Base-by-base conservation (phyloP, 1,140 invertebrate genomes). In the Phthorimaea operculella region DNA sequence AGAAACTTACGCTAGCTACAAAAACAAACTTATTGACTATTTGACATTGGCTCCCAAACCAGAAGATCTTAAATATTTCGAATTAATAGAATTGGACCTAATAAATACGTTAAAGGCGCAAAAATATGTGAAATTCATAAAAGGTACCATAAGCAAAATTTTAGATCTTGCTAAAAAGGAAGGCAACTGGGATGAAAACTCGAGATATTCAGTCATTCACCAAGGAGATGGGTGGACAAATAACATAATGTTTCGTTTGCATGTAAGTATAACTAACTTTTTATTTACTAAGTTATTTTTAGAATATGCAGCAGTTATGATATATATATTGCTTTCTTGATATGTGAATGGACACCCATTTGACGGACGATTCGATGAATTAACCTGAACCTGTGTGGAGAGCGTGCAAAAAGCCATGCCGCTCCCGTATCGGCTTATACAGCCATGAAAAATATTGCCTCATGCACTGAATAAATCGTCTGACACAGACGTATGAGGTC, bases 1-100 rank as follows among this genome's bases (percentile, higher is more conserved):
- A 8, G 66, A 75, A 5, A 55, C 60, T 3, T 86, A 78, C 55
- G 34, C 64, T 9, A 28, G 33, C 8, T 52, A 64, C 16, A 55
- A 39, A 39, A 52, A 48, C 10, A 54, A 44, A 45, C 16, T 64
- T 47, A n/a, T 45, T 9, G 36, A 59, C n/a, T 34, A 8, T 57
- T 1, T 58, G 42, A 33, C 16, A 39, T 10, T 4, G 6, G 14
- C 15, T 12, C 6, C 11, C 33, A 1, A 16, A 0, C 3, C 0
- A 39, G 33, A 15, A 42, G 36, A 48, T 10, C 9, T n/a, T 3
- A 17, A 50, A 1, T 14, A 42, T 17, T 11, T 10, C 3, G 16
- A 10, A 14, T 45, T 4, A 45, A 28, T 62, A 0, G 57, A 64
- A 51, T 33, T 51, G 7, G 28, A 51, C 0, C 17, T 51, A 9